These are phyloP conservation scores for Catostylus mosaicus DNA, from an alignment of 30 jellyfish, hydroid and myxozoan species.

Conservation along the genomic window DNA sequence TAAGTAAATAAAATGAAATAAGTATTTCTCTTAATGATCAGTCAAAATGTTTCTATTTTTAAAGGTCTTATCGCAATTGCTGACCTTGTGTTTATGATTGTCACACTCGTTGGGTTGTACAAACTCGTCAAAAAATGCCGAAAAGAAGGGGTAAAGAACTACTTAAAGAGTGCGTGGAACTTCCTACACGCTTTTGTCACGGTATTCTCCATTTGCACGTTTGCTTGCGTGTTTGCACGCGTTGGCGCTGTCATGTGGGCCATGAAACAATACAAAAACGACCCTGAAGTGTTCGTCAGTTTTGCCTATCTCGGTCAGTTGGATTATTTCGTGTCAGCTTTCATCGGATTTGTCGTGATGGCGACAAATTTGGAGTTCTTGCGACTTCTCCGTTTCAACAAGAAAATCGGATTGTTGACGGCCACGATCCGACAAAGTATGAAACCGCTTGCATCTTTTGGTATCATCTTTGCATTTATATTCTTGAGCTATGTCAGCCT, in stretches of 20 bases:
- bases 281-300: slow-evolving; percentile 94
- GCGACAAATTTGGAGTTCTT: slow-evolving; percentile 88
- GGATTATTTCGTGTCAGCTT: slow-evolving; percentile 85
- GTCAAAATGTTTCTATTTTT: no score
- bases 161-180: slow-evolving; percentile 82
- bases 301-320: slow-evolving; percentile 85
- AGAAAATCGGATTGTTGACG: slow-evolving; percentile 79
- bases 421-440: slow-evolving; percentile 78
- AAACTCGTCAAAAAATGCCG: slow-evolving; percentile 73
- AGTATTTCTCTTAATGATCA: no score
- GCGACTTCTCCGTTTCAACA: slow-evolving; percentile 88
- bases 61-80: slow-evolving; percentile 68
- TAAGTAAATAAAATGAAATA: no score
- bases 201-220: slow-evolving; percentile 77
- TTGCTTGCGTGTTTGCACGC: slow-evolving; percentile 83
- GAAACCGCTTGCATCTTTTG: slow-evolving; percentile 88
- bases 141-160: slow-evolving; percentile 67
- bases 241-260: slow-evolving; percentile 93
- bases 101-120: slow-evolving; percentile 82
- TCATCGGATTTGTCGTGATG: slow-evolving; percentile 91
- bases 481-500: slow-evolving; percentile 88
- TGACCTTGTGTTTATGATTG: slow-evolving; percentile 65
- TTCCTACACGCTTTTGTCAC: slow-evolving; percentile 87
- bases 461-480: slow-evolving; percentile 67
- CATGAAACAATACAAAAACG: slow-evolving; percentile 69